Evolutionary conservation across 2,888 invertebrate genomes (phyloP).

Genomic region (Anticlea derivata): DNA sequence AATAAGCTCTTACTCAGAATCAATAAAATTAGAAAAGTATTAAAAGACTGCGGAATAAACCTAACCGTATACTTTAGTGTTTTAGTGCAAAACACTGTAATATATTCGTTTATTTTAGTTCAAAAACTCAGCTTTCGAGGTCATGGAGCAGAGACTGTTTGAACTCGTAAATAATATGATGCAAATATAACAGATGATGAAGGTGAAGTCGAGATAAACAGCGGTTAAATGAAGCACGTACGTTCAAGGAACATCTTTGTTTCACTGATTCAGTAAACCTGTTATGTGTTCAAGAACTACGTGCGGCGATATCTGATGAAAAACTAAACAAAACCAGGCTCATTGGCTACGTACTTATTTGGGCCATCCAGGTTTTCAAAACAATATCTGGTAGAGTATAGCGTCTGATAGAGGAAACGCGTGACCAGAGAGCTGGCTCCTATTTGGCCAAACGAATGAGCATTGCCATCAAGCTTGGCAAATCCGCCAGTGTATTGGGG

Average conservation of each 20-base stretch:
- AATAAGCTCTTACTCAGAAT: conserved; percentile 21
- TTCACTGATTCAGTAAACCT: not conserved
- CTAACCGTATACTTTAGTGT: not conserved
- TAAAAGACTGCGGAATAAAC: conserved; percentile 9
- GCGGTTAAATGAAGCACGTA: conserved; percentile 3
- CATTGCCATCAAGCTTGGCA: no score
- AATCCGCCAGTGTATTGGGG: no score
- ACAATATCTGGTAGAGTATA: no score
- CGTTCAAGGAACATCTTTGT: conserved; percentile 13
- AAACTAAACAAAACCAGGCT: no score
- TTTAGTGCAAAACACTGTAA: conserved; percentile 3
- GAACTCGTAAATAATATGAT: conserved; percentile 6
- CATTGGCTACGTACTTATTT: no score
- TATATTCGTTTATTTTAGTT: conserved; percentile 1
- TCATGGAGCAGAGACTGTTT: conserved; percentile 10
- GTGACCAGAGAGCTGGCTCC: no score
- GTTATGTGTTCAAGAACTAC: no score
- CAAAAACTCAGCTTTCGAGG: conserved; percentile 10
- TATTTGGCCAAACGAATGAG: no score
- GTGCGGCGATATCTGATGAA: no score
- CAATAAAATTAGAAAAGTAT: conserved; percentile 18
- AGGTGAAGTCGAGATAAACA: conserved; percentile 20
- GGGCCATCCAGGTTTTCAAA: no score
- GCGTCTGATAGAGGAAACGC: no score
- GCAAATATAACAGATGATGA: conserved; percentile 11